A percentile compares a stretch with the other conserved stretches of the same genome.
These are phyloP conservation scores for Euspilapteryx auroguttella DNA, from an alignment of 2,888 invertebrate species.

Conservation along the genomic window DNA sequence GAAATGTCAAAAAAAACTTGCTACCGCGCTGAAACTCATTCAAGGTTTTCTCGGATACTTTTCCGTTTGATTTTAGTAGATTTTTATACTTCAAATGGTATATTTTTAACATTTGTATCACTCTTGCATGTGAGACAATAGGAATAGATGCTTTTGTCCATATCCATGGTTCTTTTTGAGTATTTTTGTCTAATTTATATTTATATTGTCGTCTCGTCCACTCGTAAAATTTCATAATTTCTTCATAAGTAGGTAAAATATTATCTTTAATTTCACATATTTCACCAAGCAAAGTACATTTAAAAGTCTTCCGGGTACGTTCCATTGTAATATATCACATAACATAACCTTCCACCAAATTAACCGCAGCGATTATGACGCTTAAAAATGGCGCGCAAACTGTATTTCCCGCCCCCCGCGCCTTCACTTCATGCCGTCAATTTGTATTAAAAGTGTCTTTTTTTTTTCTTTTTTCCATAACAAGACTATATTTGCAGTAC, in stretches of 20 bases:
- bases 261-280: too few relatives aligned
- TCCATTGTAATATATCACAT: too few relatives aligned
- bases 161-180: conserved; percentile 8
- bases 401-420: too few relatives aligned
- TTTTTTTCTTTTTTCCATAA: too few relatives aligned
- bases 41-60: conserved; percentile 2
- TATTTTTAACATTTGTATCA: conserved; percentile 8
- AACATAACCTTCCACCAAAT: background rate
- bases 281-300: too few relatives aligned
- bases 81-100: conserved; percentile 10
- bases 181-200: conserved; percentile 4
- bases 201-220: conserved; percentile 8
- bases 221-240: conserved; percentile 9
- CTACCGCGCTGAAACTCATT: conserved; percentile 5
- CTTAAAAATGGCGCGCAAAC: background rate
- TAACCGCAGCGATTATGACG: background rate
- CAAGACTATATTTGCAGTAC: too few relatives aligned
- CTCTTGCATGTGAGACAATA: conserved; percentile 5
- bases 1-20: conserved; percentile 3
- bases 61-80: conserved; percentile 6
- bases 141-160: conserved; percentile 8
- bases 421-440: too few relatives aligned
- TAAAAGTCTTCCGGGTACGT: too few relatives aligned
- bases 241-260: conserved; percentile 9
- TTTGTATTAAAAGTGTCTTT: too few relatives aligned